Percentiles rank a stretch among this genome's conserved stretches.
phyloP scores from a whole-genome alignment of 2,797 vertebrate species.

The Pachyuromys duprasi region DNA sequence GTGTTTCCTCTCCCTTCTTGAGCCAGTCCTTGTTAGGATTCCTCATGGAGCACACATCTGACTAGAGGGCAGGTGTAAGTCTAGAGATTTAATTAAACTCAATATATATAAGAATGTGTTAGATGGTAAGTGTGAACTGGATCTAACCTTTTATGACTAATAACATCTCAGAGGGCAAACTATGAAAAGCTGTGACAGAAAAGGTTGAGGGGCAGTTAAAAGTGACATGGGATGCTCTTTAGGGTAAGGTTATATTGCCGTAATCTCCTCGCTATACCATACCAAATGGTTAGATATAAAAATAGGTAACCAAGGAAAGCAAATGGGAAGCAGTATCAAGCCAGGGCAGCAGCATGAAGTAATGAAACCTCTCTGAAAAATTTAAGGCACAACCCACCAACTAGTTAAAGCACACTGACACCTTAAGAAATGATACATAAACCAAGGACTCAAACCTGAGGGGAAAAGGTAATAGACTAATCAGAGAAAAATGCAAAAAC shows the following conservation, averaged over 20 bases:
- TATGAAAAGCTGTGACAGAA: slow-evolving; percentile 5
- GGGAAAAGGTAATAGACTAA: not conserved
- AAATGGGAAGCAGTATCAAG: not conserved
- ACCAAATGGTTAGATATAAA: not conserved
- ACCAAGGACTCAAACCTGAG: not conserved
- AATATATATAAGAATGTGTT: not conserved
- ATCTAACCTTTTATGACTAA: not conserved
- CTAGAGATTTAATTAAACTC: not conserved
- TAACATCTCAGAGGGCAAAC: not conserved
- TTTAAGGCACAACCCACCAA: not conserved
- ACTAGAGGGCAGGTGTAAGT: not conserved
- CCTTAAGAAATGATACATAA: not conserved
- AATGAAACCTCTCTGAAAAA: not conserved
- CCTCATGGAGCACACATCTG: not conserved
- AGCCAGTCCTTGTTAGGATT: slow-evolving; percentile 19
- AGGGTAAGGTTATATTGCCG: not conserved
- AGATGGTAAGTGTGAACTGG: not conserved
- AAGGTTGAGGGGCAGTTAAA: not conserved
- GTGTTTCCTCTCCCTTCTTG: not conserved
- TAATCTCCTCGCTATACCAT: not conserved
- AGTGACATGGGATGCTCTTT: not conserved
- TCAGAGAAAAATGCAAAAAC: not conserved
- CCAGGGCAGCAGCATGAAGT: not conserved
- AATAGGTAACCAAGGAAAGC: not conserved
- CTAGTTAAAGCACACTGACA: not conserved